Evolutionary conservation across 2,888 invertebrate genomes (phyloP).

Genomic region (Adelphocoris suturalis): DNA sequence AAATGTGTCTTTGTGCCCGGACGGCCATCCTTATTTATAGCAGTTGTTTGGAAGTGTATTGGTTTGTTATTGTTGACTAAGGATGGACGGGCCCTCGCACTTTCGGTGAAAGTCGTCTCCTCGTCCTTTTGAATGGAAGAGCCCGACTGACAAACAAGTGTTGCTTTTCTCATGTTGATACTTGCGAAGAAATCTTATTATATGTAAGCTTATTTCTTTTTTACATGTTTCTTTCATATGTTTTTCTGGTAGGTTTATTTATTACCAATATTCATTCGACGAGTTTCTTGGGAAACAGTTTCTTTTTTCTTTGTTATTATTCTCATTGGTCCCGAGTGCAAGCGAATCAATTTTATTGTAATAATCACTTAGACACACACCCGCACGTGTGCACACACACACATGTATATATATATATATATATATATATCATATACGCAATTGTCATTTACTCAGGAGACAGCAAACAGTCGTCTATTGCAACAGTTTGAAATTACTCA

Average conservation of each 20-base stretch:
- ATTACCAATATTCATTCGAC: neutral
- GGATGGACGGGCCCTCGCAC: constrained; percentile 64
- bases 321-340: no score
- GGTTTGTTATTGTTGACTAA: constrained; percentile 70
- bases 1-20: constrained; percentile 66
- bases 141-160: constrained; percentile 51
- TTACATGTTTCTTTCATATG: neutral
- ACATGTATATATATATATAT: no score
- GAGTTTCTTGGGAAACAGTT: no score
- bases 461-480: no score
- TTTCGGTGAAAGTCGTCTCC: constrained; percentile 10
- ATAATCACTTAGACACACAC: no score
- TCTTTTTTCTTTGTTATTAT: no score
- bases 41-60: constrained; percentile 70
- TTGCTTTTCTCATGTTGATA: constrained; percentile 59
- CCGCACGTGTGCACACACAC: no score
- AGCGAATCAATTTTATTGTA: no score
- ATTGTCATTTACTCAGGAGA: no score
- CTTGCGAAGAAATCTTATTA: neutral
- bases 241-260: neutral
- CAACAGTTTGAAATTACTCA: no score
- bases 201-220: neutral
- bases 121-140: constrained; percentile 37
- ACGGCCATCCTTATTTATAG: constrained; percentile 65
- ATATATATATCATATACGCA: no score